phyloP scores from a whole-genome alignment of 2,888 invertebrate species.

The Eupithecia insigniata region DNA sequence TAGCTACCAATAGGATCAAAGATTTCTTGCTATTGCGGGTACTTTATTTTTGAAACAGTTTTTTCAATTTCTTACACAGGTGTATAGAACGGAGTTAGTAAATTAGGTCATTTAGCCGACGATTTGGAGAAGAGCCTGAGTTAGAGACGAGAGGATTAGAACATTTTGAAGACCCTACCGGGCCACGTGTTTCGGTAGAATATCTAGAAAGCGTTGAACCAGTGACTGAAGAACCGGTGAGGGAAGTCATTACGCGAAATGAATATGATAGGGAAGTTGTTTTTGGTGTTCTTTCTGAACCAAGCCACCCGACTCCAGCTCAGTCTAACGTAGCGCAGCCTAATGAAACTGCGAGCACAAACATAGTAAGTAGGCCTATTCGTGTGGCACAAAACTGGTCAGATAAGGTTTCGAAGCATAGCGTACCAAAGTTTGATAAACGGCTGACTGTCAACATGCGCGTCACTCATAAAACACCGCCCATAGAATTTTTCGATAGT shows the following conservation, averaged over 20 bases:
- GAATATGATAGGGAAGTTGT: constrained; percentile 14
- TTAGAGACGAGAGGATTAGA: constrained; percentile 18
- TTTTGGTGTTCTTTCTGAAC: constrained; percentile 15
- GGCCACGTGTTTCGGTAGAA: constrained; percentile 24
- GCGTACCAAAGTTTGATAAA: constrained; percentile 18
- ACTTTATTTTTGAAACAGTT: no score
- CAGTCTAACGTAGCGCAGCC: constrained; percentile 19
- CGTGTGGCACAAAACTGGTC: constrained; percentile 28
- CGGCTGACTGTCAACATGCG: constrained; percentile 10
- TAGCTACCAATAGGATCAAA: no score
- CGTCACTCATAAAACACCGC: constrained; percentile 17
- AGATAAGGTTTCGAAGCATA: constrained; percentile 22
- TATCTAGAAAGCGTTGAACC: constrained; percentile 24
- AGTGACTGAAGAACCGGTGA: constrained; percentile 22
- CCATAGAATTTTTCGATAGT: constrained; percentile 20
- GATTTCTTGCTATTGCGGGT: no score
- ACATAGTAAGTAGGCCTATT: constrained; percentile 20
- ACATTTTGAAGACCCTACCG: constrained; percentile 16
- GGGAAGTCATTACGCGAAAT: constrained; percentile 20
- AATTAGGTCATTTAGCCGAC: no score
- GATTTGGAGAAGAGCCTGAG: constrained; percentile 19
- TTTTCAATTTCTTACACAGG: no score
- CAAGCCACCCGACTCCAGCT: constrained; percentile 12
- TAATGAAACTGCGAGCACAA: constrained; percentile 19
- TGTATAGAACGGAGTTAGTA: no score